Percentiles rank a stretch among this genome's conserved stretches.
Conservation (phyloP, 2,797 vertebrate genomes). For the Hemitrygon akajei region DNA sequence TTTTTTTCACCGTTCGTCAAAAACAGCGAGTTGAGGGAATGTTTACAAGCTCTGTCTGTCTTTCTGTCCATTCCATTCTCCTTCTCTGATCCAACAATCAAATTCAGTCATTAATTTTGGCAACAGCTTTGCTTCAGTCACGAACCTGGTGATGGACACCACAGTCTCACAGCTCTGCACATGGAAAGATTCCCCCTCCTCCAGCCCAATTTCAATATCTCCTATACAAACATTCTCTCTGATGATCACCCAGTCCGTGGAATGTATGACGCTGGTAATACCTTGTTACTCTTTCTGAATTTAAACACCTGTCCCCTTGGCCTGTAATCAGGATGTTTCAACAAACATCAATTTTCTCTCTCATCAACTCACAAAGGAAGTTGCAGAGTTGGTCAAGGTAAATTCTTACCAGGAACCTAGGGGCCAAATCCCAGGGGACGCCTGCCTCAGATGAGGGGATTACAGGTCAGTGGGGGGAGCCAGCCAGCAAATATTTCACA, state of each 20-base stretch:
- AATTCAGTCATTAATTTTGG: neutral
- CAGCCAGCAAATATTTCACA: neutral
- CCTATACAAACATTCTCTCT: neutral
- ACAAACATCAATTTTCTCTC: neutral
- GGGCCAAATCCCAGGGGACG: neutral
- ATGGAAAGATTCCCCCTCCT: neutral
- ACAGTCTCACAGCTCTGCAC: neutral
- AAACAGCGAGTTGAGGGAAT: too few relatives aligned
- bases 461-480: neutral
- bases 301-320: neutral
- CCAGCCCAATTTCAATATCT: neutral
- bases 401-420: neutral
- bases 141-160: neutral
- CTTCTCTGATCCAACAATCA: neutral
- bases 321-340: neutral
- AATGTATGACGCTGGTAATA: too few relatives aligned
- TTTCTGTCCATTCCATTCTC: too few relatives aligned
- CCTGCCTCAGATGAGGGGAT: neutral
- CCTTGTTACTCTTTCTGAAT: neutral
- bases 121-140: neutral
- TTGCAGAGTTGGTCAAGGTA: neutral
- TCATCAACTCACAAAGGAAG: neutral
- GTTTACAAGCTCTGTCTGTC: too few relatives aligned
- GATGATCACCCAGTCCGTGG: neutral
- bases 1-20: too few relatives aligned